These are phyloP conservation scores for Pseudorectes ferrugineus DNA, from an alignment of 2,113 vertebrate species.

Conservation along the genomic window DNA sequence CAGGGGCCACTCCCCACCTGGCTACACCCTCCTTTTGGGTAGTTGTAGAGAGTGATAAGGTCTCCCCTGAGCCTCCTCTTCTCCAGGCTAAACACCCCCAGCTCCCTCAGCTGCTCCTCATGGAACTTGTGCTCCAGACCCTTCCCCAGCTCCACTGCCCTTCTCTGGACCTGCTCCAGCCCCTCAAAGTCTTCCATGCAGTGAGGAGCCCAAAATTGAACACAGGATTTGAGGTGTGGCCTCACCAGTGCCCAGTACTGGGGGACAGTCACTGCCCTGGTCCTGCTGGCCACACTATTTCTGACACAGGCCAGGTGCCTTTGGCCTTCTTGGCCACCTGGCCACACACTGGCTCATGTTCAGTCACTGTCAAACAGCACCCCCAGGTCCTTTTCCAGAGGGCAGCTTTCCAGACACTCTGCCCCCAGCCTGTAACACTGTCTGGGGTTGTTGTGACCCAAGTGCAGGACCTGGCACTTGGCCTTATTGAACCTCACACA, in stretches of 20 bases:
- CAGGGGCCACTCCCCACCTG: background rate
- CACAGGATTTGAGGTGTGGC: background rate
- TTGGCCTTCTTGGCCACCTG: background rate
- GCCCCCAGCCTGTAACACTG: background rate
- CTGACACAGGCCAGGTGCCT: background rate
- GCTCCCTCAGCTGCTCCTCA: background rate
- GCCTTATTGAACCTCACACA: background rate
- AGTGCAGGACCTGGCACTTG: background rate
- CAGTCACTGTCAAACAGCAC: background rate
- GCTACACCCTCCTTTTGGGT: background rate
- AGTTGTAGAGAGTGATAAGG: background rate
- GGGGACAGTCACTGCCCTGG: background rate
- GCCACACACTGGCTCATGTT: background rate
- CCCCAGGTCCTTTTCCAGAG: fast-evolving
- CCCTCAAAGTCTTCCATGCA: background rate
- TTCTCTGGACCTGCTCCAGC: fast-evolving
- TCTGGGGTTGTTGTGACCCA: background rate
- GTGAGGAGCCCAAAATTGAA: background rate
- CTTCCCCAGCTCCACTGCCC: background rate
- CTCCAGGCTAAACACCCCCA: background rate
- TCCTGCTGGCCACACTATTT: background rate
- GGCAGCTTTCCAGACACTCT: background rate
- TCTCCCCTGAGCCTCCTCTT: background rate
- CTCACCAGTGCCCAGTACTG: background rate
- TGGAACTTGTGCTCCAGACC: background rate